Evolutionary conservation across 2,113 vertebrate species (phyloP).

Genomic region (Notarius lentiginosus): DNA sequence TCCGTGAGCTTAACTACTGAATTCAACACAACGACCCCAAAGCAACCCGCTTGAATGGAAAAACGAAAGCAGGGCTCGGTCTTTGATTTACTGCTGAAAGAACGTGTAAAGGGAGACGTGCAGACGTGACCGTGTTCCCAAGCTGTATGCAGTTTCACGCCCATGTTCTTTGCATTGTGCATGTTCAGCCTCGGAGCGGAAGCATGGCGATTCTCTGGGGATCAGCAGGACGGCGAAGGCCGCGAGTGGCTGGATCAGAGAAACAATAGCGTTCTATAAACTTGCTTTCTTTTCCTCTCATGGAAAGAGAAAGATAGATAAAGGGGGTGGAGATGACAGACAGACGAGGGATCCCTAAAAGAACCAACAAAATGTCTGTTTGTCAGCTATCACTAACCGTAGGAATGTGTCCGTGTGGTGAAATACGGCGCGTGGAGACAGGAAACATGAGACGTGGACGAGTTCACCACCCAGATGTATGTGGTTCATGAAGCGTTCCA

Average conservation of each 20-base stretch:
- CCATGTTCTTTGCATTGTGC: background rate
- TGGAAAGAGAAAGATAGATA: background rate
- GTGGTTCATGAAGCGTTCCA: background rate
- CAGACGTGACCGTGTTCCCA: background rate
- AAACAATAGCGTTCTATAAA: conserved; percentile 34
- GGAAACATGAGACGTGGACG: conserved; percentile 11
- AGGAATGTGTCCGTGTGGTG: conserved; percentile 28
- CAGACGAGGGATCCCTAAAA: background rate
- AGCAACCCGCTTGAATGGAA: background rate
- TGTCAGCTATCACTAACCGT: background rate
- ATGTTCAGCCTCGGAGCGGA: conserved; percentile 19
- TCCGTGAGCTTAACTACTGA: background rate
- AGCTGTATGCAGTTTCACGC: background rate
- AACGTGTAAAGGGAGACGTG: conserved; percentile 9
- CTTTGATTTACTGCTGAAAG: background rate
- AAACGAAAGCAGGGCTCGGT: background rate
- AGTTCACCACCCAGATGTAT: conserved; percentile 14
- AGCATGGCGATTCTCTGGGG: conserved; percentile 31
- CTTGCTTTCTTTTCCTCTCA: conserved; percentile 1
- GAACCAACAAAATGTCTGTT: conserved; percentile 14
- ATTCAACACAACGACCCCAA: background rate
- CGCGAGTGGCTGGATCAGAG: conserved; percentile 38
- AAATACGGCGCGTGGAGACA: conserved; percentile 7
- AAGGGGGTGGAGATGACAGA: too few relatives aligned
- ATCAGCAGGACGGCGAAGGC: conserved; percentile 27